These are phyloP conservation scores for Chrysotoxum bicinctum DNA, from an alignment of 2,888 invertebrate genomes.

Conservation along the genomic window DNA sequence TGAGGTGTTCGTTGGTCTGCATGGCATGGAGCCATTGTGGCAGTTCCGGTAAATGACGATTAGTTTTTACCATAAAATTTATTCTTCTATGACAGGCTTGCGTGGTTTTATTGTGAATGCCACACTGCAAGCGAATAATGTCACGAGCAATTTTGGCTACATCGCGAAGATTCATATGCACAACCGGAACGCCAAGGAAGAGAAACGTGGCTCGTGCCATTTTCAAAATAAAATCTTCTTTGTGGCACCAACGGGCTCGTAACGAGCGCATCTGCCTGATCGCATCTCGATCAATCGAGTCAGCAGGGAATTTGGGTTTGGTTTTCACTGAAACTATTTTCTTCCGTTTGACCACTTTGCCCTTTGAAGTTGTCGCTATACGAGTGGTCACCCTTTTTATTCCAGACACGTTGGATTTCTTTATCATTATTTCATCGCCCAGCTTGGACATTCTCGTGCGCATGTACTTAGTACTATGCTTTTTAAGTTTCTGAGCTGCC, in stretches of 20 bases:
- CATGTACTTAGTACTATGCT: slow-evolving; percentile 40
- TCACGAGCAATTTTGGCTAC: slow-evolving; percentile 83
- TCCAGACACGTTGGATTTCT: not conserved
- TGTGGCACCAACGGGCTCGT: slow-evolving; percentile 85
- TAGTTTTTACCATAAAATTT: slow-evolving; percentile 84
- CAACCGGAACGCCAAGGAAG: slow-evolving; percentile 82
- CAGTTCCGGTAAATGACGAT: slow-evolving; percentile 84
- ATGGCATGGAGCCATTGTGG: slow-evolving; percentile 85
- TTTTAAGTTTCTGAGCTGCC: slow-evolving; percentile 48
- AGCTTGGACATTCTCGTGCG: slow-evolving; percentile 56
- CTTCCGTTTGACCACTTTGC: slow-evolving; percentile 51
- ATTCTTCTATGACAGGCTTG: slow-evolving; percentile 86
- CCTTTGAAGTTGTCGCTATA: slow-evolving; percentile 23
- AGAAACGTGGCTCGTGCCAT: slow-evolving; percentile 86
- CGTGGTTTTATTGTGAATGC: slow-evolving; percentile 86
- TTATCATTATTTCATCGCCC: slow-evolving; percentile 8
- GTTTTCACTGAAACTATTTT: slow-evolving; percentile 18
- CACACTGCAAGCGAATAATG: slow-evolving; percentile 82
- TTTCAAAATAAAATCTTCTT: slow-evolving; percentile 87
- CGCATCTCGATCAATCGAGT: slow-evolving; percentile 86
- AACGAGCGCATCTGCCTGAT: slow-evolving; percentile 84
- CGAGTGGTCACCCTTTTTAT: slow-evolving; percentile 48
- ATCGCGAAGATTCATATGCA: slow-evolving; percentile 76
- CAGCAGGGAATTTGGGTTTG: slow-evolving; percentile 79
- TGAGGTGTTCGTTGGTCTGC: slow-evolving; percentile 83